phyloP scores from a whole-genome alignment of 2,113 vertebrate species.

The Monopterus albus region DNA sequence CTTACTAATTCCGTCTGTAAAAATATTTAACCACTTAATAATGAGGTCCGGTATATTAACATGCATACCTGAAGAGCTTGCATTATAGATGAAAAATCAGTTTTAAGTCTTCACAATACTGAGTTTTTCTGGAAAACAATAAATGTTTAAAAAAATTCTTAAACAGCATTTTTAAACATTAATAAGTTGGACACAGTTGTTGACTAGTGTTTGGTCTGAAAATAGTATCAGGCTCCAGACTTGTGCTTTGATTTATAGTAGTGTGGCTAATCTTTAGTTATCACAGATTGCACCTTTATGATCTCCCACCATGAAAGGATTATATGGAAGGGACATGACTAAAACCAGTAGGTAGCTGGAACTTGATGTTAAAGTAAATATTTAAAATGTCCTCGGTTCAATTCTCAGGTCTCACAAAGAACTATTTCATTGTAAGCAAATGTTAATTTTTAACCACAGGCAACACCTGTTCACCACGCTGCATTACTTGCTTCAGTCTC shows the following conservation, averaged over 20 bases:
- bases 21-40: no score
- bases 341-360: conserved; percentile 14
- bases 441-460: neutral
- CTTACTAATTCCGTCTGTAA: no score
- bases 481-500: neutral
- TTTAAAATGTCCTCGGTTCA: neutral
- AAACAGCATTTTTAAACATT: neutral
- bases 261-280: conserved; percentile 4
- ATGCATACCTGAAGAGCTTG: no score
- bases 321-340: neutral
- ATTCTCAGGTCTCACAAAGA: neutral
- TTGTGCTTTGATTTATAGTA: conserved; percentile 6
- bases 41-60: no score
- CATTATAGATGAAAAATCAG: no score
- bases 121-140: no score
- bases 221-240: neutral
- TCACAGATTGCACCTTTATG: neutral
- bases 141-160: no score
- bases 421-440: neutral
- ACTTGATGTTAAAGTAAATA: neutral
- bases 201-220: neutral
- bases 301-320: conserved; percentile 15
- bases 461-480: neutral
- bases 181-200: neutral
- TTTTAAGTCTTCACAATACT: no score